phyloP scores from a whole-genome alignment of 2,797 vertebrate genomes.

The Knipowitschia caucasica region DNA sequence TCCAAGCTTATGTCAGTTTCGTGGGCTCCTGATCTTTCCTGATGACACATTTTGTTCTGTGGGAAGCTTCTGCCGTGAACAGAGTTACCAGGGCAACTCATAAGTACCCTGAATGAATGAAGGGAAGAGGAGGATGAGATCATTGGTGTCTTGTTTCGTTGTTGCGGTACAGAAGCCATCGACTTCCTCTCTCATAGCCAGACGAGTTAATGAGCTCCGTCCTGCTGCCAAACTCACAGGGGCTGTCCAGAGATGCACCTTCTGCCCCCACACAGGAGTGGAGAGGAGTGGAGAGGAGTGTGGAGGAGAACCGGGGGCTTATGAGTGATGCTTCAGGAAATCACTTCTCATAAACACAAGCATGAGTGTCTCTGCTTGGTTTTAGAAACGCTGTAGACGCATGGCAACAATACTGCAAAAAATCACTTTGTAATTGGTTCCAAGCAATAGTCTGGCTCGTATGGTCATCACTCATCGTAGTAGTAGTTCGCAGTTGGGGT shows the following conservation, averaged over 20 bases:
- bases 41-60: constrained; percentile 73
- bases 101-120: constrained; percentile 70
- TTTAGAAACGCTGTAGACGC: too few relatives aligned
- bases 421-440: too few relatives aligned
- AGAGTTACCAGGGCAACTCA: constrained; percentile 74
- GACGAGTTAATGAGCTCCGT: constrained; percentile 54
- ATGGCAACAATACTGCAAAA: too few relatives aligned
- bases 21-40: constrained; percentile 70
- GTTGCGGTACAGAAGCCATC: constrained; percentile 65
- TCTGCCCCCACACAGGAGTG: background rate
- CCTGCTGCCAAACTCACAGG: constrained; percentile 32
- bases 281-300: fast-evolving
- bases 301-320: background rate
- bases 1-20: constrained; percentile 54
- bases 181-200: constrained; percentile 42
- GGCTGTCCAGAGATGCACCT: constrained; percentile 27
- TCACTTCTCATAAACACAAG: too few relatives aligned
- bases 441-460: too few relatives aligned
- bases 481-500: too few relatives aligned
- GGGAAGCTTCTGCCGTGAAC: constrained; percentile 58
- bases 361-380: too few relatives aligned
- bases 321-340: constrained; percentile 4
- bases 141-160: constrained; percentile 75
- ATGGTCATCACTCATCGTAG: too few relatives aligned
- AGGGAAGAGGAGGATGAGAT: constrained; percentile 74